Conservation (phyloP, 2,113 vertebrate genomes). For the Zapus hudsonius region DNA sequence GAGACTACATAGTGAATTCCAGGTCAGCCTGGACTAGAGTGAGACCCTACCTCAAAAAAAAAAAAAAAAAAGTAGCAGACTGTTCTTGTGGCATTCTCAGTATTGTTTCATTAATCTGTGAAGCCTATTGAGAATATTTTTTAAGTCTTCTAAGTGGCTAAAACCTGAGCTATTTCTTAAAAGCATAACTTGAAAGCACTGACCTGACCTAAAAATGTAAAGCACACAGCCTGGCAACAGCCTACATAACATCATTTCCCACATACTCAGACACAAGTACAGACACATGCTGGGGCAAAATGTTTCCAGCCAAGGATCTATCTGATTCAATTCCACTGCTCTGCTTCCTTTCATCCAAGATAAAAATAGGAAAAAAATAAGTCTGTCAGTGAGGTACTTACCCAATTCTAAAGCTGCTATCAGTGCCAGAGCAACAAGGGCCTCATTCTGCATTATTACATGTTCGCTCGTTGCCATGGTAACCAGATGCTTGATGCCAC, state of each 20-base stretch:
- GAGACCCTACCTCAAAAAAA: no score
- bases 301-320: neutral
- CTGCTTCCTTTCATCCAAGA: slow-evolving; percentile 30
- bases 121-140: slow-evolving; percentile 26
- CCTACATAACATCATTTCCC: neutral
- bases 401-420: slow-evolving; percentile 96
- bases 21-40: no score
- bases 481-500: slow-evolving; percentile 96
- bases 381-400: slow-evolving; percentile 84
- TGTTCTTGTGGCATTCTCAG: neutral
- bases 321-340: slow-evolving; percentile 28
- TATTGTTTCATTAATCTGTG: neutral
- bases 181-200: neutral
- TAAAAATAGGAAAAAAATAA: slow-evolving; percentile 52
- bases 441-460: slow-evolving; percentile 99
- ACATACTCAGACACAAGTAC: neutral
- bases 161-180: slow-evolving; percentile 33
- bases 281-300: neutral
- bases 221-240: neutral
- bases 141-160: neutral
- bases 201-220: slow-evolving; percentile 34
- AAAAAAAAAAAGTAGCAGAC: neutral
- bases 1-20: no score
- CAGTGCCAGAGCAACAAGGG: slow-evolving; percentile 96
- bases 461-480: slow-evolving; percentile 99